phyloP scores from a whole-genome alignment of 2,888 invertebrate genomes.

The Trachelus stipa region DNA sequence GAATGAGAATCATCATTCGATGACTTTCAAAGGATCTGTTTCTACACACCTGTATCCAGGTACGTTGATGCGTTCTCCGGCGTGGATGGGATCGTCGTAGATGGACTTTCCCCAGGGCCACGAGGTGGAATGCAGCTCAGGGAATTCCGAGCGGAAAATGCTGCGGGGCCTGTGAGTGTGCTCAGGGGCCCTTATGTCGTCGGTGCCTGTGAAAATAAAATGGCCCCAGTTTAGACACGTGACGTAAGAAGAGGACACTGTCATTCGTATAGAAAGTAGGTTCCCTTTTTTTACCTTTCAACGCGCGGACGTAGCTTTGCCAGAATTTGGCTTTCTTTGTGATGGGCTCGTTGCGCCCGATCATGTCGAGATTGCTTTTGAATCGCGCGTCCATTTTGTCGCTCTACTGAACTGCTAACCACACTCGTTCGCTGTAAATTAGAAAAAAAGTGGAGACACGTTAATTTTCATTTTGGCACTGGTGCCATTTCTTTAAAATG shows the following conservation, averaged over 20 bases:
- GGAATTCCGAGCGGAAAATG: constrained; percentile 78
- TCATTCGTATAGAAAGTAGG: not conserved
- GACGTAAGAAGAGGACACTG: not conserved
- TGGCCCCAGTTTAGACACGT: not conserved
- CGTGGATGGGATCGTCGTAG: constrained; percentile 85
- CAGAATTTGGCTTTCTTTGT: constrained; percentile 94
- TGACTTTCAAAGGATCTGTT: not conserved
- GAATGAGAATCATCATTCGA: not conserved
- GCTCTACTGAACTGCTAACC: constrained; percentile 71
- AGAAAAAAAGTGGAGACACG: not conserved
- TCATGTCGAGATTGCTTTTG: constrained; percentile 93
- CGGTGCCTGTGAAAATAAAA: constrained; percentile 75
- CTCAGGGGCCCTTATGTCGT: constrained; percentile 91
- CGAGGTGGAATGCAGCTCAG: constrained; percentile 76
- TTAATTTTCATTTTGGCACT: not conserved
- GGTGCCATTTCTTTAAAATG: not conserved
- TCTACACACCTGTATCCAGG: constrained; percentile 80
- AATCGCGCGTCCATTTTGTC: constrained; percentile 79
- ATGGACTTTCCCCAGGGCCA: constrained; percentile 88
- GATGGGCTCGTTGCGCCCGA: constrained; percentile 91
- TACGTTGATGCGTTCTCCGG: constrained; percentile 85
- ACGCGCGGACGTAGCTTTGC: constrained; percentile 92
- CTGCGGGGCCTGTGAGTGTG: constrained; percentile 76
- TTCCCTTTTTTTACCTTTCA: constrained; percentile 77
- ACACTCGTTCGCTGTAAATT: constrained; percentile 80